Percentiles rank a stretch among this genome's conserved stretches.
Evolutionary conservation across 2,888 invertebrate species (phyloP).

Genomic region (Eupithecia subfuscata): DNA sequence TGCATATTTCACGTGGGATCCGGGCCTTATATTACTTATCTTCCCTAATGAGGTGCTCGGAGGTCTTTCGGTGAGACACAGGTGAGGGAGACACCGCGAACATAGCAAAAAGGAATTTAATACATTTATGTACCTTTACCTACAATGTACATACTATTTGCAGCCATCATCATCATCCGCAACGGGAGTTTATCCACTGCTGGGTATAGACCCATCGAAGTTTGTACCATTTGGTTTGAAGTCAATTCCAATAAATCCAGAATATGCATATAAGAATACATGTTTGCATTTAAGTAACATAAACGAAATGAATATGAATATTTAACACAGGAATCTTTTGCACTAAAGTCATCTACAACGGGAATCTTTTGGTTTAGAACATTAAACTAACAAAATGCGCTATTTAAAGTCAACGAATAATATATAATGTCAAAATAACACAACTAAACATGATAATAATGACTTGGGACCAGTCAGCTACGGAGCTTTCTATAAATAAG

Average conservation of each 20-base stretch:
- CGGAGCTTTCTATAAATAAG: not conserved
- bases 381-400: too few species aligned
- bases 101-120: too few species aligned
- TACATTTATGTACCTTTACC: not conserved
- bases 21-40: not conserved
- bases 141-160: not conserved
- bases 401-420: too few species aligned
- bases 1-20: not conserved
- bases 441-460: not conserved
- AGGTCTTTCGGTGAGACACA: not conserved
- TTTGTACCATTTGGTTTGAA: not conserved
- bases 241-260: not conserved
- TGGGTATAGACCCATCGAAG: not conserved
- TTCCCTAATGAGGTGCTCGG: constrained; percentile 6
- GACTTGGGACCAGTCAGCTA: not conserved
- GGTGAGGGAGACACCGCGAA: not conserved
- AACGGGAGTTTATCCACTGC: not conserved
- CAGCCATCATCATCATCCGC: not conserved
- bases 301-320: not conserved
- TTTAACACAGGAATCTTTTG: not conserved
- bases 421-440: not conserved
- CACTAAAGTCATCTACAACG: too few species aligned
- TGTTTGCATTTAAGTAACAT: too few species aligned
- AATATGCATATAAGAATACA: not conserved
- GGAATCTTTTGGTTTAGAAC: too few species aligned